Conservation (phyloP, 2,797 vertebrate genomes). For the Coilia nasus region DNA sequence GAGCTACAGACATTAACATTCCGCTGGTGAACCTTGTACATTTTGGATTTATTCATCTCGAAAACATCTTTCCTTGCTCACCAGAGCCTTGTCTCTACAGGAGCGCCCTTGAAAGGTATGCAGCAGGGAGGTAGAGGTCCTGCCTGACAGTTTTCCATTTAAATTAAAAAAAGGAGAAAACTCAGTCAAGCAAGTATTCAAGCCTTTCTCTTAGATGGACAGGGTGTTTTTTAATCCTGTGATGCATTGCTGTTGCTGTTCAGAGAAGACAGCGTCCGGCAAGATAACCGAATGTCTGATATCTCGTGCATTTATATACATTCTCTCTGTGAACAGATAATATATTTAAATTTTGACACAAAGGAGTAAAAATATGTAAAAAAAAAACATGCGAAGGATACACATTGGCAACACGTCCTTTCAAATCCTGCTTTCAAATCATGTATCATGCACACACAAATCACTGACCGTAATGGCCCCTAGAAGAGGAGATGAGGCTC, state of each 20-base stretch:
- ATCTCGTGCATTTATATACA: background rate
- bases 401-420: background rate
- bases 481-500: too few species aligned
- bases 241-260: background rate
- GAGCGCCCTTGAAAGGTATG: conserved; percentile 66
- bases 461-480: background rate
- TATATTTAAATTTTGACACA: background rate
- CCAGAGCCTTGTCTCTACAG: conserved; percentile 38
- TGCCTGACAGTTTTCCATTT: conserved; percentile 33
- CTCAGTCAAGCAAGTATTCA: background rate
- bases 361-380: background rate
- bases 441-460: too few species aligned
- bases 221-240: background rate
- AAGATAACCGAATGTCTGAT: background rate
- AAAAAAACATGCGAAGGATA: background rate
- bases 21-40: conserved; percentile 56
- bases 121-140: conserved; percentile 22
- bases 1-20: conserved; percentile 58
- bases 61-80: conserved; percentile 56
- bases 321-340: background rate
- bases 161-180: background rate
- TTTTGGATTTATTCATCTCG: conserved; percentile 67
- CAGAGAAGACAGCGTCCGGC: background rate
- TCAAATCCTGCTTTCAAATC: too few species aligned
- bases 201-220: conserved; percentile 14